Evolutionary conservation across 2,797 vertebrate species (phyloP), one percentile per base, ranked within the genome.

Genomic region (Eidolon dupreanum): DNA sequence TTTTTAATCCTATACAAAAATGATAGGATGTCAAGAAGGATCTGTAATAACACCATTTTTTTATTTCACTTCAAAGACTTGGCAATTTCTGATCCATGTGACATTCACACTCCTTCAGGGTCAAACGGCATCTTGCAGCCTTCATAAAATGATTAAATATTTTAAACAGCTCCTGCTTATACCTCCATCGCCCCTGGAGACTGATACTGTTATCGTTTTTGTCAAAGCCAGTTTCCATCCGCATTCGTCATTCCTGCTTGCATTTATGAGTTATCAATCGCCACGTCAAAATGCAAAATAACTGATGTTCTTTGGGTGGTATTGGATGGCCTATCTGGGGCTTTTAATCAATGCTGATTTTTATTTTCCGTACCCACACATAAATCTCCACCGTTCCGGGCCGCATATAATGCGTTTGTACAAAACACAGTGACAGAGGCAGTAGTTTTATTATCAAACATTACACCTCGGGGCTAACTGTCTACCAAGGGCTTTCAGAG

Each of bases 61-160:
- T 99, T 99, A 98, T 99, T 99, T 99, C 99, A 99, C 99, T 99
- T 99, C 99, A 99, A 99, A 99, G 99, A 99, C 99, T 99, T 99
- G 98, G 99, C 99, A 99, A 99, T 99, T 99, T 99, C 99, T 99
- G 99, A 99, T 99, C 99, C 99, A 99, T 99, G 99, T 99, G 99
- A 99, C 99, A 99, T 99, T 99, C 99, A 99, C 99, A 99, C 99
- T 99, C 99, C 99, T 99, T 99, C 99, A 99, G 99, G 99, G 99
- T 99, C 99, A 99, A 99, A 99, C 99, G 99, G 99, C 99, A 99
- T 99, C 99, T 98, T 99, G 98, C 99, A 99, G 99, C 99, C 99
- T 99, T 99, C 98, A 99, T 99, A 99, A 99, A 99, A 99, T 99
- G 99, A 99, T 99, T 99, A 99, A 99, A 99, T 99, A 99, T 99